These are phyloP conservation scores for Heliothis subflexa DNA, from an alignment of 1,140 invertebrate genomes.

Conservation along the genomic window DNA sequence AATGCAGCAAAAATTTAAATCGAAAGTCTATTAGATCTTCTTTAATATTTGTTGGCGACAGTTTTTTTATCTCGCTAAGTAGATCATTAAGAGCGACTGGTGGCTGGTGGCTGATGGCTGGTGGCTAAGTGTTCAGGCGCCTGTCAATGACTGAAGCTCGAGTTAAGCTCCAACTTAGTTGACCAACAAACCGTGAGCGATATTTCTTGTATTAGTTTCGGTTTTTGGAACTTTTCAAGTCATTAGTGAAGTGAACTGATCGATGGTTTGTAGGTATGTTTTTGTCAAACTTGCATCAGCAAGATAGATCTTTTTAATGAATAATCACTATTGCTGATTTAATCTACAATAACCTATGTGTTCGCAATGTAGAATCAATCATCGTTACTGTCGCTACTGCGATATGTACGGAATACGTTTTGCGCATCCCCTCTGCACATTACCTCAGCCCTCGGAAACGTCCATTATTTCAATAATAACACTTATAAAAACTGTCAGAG, in stretches of 20 bases:
- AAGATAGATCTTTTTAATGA: too few species aligned
- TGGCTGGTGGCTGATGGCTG: neutral
- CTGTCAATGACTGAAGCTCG: slow-evolving; percentile 22
- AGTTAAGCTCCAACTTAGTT: slow-evolving; percentile 20
- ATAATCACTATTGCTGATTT: too few species aligned
- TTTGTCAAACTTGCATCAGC: too few species aligned
- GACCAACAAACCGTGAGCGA: neutral
- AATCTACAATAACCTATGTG: too few species aligned
- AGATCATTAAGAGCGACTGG: neutral
- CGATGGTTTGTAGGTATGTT: too few species aligned
- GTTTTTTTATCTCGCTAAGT: neutral
- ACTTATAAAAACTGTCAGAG: slow-evolving; percentile 48
- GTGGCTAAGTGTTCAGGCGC: slow-evolving; percentile 15
- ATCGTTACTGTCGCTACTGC: neutral
- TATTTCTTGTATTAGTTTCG: slow-evolving; percentile 14
- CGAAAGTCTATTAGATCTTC: neutral
- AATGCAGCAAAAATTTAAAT: neutral
- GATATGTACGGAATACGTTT: neutral
- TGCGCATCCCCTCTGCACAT: neutral
- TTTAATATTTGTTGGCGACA: neutral
- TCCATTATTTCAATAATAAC: slow-evolving; percentile 40
- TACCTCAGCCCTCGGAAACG: neutral
- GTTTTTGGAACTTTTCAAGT: neutral
- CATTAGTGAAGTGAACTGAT: neutral
- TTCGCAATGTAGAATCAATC: neutral